Percentiles rank a stretch among this genome's conserved stretches.
phyloP scores from a whole-genome alignment of 2,113 vertebrate genomes.

The Neogobius melanostomus region DNA sequence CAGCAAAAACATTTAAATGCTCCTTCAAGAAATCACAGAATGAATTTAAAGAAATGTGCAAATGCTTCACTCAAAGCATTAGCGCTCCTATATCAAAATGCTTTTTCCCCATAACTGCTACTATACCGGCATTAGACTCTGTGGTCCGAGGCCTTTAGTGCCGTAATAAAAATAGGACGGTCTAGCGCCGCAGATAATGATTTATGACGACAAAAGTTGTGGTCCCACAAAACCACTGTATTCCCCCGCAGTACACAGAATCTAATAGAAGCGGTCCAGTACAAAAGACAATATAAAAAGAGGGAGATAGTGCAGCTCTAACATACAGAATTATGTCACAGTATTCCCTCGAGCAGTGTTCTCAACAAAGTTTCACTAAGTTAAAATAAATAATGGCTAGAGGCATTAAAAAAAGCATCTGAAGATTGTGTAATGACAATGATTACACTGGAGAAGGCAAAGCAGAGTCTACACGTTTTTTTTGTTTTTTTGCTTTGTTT shows the following conservation, averaged over 20 bases:
- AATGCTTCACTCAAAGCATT: background rate
- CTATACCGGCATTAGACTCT: background rate
- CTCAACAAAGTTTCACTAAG: background rate
- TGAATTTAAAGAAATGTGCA: background rate
- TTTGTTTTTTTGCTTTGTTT: no score
- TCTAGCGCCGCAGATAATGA: background rate
- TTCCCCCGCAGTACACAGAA: background rate
- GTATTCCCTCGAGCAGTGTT: background rate
- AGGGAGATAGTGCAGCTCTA: background rate
- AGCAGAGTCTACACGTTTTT: no score
- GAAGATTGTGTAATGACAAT: background rate
- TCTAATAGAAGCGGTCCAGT: background rate
- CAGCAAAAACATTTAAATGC: conserved; percentile 9
- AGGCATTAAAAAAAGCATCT: background rate
- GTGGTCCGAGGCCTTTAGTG: background rate
- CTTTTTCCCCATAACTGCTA: background rate
- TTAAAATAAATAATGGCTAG: background rate
- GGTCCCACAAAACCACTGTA: background rate
- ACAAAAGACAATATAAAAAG: background rate
- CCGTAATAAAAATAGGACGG: conserved; percentile 15
- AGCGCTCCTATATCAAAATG: background rate
- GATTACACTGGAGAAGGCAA: background rate
- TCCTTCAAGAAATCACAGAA: conserved; percentile 2
- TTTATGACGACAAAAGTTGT: conserved; percentile 8
- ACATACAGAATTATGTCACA: conserved; percentile 1